These are phyloP conservation scores for Monomorium pharaonis DNA, from an alignment of 1,140 invertebrate species.

Conservation along the genomic window DNA sequence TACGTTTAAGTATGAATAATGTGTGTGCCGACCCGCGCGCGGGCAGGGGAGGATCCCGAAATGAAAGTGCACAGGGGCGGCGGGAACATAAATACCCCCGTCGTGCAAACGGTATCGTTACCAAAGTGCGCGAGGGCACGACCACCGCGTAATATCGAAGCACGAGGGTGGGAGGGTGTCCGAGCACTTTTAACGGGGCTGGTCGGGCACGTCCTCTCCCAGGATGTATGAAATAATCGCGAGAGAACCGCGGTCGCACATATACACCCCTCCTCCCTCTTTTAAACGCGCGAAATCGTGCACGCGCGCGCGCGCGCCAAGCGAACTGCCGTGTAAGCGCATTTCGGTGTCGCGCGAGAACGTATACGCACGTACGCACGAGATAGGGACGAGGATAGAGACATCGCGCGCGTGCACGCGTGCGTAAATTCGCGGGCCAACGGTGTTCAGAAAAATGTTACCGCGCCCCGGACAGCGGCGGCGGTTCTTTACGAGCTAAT, in stretches of 20 bases:
- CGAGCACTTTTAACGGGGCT: slow-evolving; percentile 27
- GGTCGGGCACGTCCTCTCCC: slow-evolving; percentile 4
- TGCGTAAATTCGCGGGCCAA: slow-evolving; percentile 42
- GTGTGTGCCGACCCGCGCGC: not conserved
- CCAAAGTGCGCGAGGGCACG: slow-evolving; percentile 1
- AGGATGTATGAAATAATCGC: slow-evolving; percentile 50
- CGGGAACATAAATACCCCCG: slow-evolving; percentile 17
- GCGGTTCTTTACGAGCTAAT: slow-evolving; percentile 71
- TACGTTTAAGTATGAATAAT: slow-evolving; percentile 38
- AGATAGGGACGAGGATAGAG: not conserved
- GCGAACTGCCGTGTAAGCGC: slow-evolving; percentile 49
- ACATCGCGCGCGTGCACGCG: slow-evolving; percentile 15
- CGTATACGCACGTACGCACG: not conserved
- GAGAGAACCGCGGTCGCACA: not conserved
- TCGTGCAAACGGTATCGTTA: not conserved
- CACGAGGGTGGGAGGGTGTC: not conserved
- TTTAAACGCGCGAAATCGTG: slow-evolving; percentile 39
- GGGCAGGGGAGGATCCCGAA: not conserved
- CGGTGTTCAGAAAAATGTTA: slow-evolving; percentile 50
- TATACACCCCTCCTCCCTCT: slow-evolving; percentile 11
- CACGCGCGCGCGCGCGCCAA: not conserved
- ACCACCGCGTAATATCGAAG: not conserved
- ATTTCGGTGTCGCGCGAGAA: slow-evolving; percentile 42
- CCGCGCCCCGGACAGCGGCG: slow-evolving; percentile 26
- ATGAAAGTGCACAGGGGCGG: slow-evolving; percentile 13